Percentiles rank a stretch among this genome's conserved stretches.
Evolutionary conservation across 2,888 invertebrate genomes (phyloP).

Genomic region (Cephus runcator): DNA sequence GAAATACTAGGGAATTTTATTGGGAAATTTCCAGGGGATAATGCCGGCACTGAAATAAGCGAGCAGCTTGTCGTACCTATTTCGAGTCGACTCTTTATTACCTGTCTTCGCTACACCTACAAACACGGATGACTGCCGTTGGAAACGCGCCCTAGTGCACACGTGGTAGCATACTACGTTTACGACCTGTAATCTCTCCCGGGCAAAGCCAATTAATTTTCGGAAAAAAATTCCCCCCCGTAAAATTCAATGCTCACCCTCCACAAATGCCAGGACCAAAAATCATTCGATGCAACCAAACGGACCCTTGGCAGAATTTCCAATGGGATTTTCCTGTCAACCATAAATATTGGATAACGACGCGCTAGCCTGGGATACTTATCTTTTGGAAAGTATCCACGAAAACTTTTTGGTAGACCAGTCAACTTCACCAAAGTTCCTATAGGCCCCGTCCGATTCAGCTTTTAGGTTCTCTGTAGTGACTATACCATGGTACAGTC

Average conservation of each 20-base stretch:
- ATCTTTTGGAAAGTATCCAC: not conserved
- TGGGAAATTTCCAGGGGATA: not conserved
- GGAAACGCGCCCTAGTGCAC: not conserved
- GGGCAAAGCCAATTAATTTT: slow-evolving; percentile 27
- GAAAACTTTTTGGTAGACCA: not conserved
- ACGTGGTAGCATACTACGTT: slow-evolving; percentile 11
- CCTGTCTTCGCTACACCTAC: not conserved
- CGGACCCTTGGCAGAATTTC: slow-evolving; percentile 4
- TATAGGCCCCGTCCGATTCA: not conserved
- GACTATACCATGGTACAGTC: not conserved
- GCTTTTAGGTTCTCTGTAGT: not conserved
- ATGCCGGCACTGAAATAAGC: not conserved
- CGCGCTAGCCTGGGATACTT: not conserved
- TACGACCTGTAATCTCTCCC: slow-evolving; percentile 26
- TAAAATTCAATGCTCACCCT: not conserved
- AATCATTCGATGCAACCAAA: slow-evolving; percentile 10
- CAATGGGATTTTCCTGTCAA: not conserved
- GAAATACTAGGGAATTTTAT: not conserved
- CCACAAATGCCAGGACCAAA: not conserved
- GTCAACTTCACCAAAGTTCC: not conserved
- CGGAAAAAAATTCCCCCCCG: not conserved
- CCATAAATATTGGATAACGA: not conserved
- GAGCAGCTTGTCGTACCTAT: not conserved
- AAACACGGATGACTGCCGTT: not conserved
- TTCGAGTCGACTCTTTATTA: not conserved